These are phyloP conservation scores for Ptiloglossa arizonensis DNA, from an alignment of 1,140 invertebrate species.

Conservation along the genomic window DNA sequence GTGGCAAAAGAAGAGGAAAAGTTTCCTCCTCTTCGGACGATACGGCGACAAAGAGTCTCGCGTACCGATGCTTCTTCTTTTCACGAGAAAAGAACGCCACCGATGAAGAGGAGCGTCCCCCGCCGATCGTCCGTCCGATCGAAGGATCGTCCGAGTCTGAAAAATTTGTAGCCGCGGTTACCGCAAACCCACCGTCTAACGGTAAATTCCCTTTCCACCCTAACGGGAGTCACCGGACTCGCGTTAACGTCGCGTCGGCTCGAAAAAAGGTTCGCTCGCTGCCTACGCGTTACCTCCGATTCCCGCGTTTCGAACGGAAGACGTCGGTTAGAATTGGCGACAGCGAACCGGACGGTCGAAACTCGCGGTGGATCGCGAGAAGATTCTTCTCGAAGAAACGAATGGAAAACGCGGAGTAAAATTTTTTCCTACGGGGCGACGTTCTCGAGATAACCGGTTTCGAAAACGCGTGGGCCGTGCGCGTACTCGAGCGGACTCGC, in stretches of 20 bases:
- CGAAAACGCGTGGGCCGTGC: neutral
- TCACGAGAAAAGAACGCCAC: neutral
- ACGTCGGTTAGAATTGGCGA: too few species aligned
- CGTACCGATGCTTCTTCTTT: too few species aligned
- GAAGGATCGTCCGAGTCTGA: neutral
- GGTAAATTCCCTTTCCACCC: slow-evolving; percentile 45
- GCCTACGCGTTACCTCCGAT: neutral
- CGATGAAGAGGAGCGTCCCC: neutral
- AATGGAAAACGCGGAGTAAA: neutral
- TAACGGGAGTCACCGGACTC: neutral
- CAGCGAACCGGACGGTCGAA: too few species aligned
- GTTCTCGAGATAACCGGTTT: neutral
- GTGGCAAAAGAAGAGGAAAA: neutral
- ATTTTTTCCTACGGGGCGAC: neutral
- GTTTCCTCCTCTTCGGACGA: neutral
- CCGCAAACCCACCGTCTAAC: slow-evolving; percentile 32
- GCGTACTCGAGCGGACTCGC: neutral
- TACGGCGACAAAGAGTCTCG: too few species aligned
- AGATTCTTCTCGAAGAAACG: too few species aligned
- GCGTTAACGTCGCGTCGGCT: slow-evolving; percentile 12
- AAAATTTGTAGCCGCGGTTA: neutral
- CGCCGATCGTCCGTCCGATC: neutral
- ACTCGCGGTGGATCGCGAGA: too few species aligned
- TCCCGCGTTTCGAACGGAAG: too few species aligned
- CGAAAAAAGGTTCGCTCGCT: slow-evolving; percentile 10